Percentiles rank a stretch among this genome's conserved stretches.
Evolutionary conservation across 2,797 vertebrate species (phyloP).

Genomic region (Lacerta viridis): DNA sequence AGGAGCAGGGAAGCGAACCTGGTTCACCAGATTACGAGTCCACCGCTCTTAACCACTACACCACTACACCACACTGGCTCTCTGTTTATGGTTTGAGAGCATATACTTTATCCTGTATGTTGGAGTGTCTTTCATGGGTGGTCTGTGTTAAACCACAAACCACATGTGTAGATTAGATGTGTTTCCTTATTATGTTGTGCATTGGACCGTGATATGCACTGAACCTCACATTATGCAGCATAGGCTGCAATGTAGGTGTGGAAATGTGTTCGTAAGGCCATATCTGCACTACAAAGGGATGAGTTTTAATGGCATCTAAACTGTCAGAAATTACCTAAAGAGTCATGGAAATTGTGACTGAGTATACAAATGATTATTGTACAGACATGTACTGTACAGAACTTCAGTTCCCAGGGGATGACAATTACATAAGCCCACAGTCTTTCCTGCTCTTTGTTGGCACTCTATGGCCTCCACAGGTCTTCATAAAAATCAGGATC

Average conservation of each 20-base stretch:
- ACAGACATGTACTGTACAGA: too few relatives aligned
- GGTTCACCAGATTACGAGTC: too few relatives aligned
- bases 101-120: neutral
- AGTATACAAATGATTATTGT: too few relatives aligned
- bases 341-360: too few relatives aligned
- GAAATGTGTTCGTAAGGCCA: neutral
- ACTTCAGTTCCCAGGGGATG: neutral
- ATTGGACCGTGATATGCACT: neutral
- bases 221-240: neutral
- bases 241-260: neutral
- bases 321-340: too few relatives aligned
- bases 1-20: too few relatives aligned
- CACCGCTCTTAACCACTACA: too few relatives aligned
- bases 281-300: neutral
- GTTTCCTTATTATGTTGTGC: neutral
- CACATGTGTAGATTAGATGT: neutral
- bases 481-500: slow-evolving; percentile 3
- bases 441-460: neutral
- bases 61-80: too few relatives aligned
- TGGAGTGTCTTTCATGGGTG: too few relatives aligned
- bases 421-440: neutral
- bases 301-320: neutral
- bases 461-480: neutral
- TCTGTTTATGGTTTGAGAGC: neutral
- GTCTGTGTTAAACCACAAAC: neutral